A percentile compares a stretch with the other conserved stretches of the same genome.
Evolutionary conservation across 2,113 vertebrate genomes (phyloP).

Genomic region (Amphilophus citrinellus): DNA sequence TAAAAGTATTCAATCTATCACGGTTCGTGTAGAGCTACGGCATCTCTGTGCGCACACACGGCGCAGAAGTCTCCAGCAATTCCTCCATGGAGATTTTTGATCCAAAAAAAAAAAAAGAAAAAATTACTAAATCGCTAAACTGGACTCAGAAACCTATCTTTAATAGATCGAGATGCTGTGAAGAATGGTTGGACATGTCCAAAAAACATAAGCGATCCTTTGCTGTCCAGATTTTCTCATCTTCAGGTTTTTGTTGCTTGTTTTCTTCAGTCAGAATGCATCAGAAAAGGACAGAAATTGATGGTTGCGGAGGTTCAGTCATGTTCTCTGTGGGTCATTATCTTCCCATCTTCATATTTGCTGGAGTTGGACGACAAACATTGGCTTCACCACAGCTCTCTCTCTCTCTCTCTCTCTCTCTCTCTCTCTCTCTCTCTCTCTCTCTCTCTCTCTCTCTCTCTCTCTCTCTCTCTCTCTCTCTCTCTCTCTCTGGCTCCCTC

Average conservation of each 20-base stretch:
- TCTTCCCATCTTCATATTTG: constrained; percentile 70
- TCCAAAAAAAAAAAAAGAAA: constrained; percentile 5
- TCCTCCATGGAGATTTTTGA: constrained; percentile 65
- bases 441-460: neutral
- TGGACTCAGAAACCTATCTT: constrained; percentile 40
- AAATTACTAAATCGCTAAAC: constrained; percentile 32
- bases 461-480: constrained; percentile 28
- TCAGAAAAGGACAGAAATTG: constrained; percentile 38
- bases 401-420: constrained; percentile 27
- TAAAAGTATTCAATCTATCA: constrained; percentile 70
- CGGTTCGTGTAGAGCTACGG: constrained; percentile 56
- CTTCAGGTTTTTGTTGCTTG: constrained; percentile 12
- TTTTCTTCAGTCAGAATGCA: constrained; percentile 36
- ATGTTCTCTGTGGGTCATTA: constrained; percentile 59
- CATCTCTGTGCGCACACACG: constrained; percentile 58
- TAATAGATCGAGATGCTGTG: constrained; percentile 26
- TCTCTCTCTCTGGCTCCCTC: neutral
- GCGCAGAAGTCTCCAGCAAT: constrained; percentile 50
- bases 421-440: constrained; percentile 1
- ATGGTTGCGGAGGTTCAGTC: constrained; percentile 52
- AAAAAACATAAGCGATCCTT: constrained; percentile 29
- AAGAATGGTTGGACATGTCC: constrained; percentile 31
- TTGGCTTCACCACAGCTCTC: constrained; percentile 52
- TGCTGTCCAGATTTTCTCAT: constrained; percentile 36
- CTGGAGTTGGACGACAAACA: constrained; percentile 72